Base-by-base conservation (phyloP, 2,113 vertebrate species). In the human (Homo sapiens) region DNA sequence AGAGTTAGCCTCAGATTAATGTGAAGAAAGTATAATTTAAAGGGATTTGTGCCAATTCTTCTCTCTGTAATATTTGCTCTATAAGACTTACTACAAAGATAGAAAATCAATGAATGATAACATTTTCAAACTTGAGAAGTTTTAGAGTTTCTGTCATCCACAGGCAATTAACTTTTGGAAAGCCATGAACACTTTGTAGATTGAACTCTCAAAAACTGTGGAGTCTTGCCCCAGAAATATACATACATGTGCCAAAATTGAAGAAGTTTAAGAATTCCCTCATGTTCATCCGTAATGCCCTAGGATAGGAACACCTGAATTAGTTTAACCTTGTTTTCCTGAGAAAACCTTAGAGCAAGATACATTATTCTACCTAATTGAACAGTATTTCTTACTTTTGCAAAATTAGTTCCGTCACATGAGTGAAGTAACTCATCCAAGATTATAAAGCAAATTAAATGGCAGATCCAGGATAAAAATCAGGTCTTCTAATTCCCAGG, bases 61-160 rank as follows among this genome's bases (percentile, higher is more conserved):
- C 72, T 91, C 55, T 38, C 13, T 64, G 11, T 76, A 82, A 80
- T 89, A 91, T 93, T 94, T 89, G 52, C 23, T 90, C 87, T 83
- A 0, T 81, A 92, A 81, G 52, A 88, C 45, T 85, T 61, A 76
- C 55, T 80, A 59, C 59, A 86, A 85, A 96, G 40, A 87, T 23
- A 87, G 84, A 66, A 96, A 90, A 97, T 80, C 57, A 83, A 84
- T 84, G 81, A 79, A 89, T 81, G 55, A 52, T 45, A 90, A 81
- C 50, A 93, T 85, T 87, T 90, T 59, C 93, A 90, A 87, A 94
- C n/a, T 83, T 91, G 23, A 96, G 93, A 93, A 66, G 43, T 61
- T 82, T 88, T 45, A 59, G 76, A 22, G 11, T 90, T 97, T 88
- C 91, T 94, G 6, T 89, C 35, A 78, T 73, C 40, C 68, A 80